Conservation (phyloP, 2,113 vertebrate genomes). For the Erythrolamprus reginae region DNA sequence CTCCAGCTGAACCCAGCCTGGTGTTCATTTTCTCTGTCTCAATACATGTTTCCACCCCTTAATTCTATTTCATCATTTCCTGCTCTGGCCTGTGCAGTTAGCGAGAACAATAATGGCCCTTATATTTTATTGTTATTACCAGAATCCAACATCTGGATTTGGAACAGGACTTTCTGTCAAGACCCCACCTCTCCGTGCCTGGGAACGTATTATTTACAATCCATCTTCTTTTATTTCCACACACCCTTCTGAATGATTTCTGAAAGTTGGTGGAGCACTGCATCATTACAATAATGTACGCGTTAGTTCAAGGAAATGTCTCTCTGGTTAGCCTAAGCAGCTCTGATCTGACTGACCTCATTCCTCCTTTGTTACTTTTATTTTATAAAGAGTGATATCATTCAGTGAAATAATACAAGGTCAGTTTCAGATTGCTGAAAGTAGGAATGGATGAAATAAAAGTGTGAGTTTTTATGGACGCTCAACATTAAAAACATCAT, state of each 20-base stretch:
- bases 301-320: neutral
- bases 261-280: neutral
- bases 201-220: neutral
- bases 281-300: neutral
- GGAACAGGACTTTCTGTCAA: neutral
- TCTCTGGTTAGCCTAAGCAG: neutral
- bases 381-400: neutral
- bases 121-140: neutral
- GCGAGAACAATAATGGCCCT: constrained; percentile 4
- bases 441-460: neutral
- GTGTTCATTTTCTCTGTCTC: constrained; percentile 39
- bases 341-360: neutral
- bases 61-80: constrained; percentile 38
- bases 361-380: neutral
- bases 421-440: neutral
- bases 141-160: neutral
- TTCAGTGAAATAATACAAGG: neutral
- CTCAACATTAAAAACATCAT: no score
- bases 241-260: neutral
- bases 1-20: constrained; percentile 36
- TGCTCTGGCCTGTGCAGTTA: constrained; percentile 14
- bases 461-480: neutral
- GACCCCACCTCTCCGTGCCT: neutral
- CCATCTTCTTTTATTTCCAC: neutral
- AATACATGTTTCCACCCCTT: constrained; percentile 34